These are phyloP conservation scores for Aromia moschata DNA, from an alignment of 2,888 invertebrate genomes.

Conservation along the genomic window DNA sequence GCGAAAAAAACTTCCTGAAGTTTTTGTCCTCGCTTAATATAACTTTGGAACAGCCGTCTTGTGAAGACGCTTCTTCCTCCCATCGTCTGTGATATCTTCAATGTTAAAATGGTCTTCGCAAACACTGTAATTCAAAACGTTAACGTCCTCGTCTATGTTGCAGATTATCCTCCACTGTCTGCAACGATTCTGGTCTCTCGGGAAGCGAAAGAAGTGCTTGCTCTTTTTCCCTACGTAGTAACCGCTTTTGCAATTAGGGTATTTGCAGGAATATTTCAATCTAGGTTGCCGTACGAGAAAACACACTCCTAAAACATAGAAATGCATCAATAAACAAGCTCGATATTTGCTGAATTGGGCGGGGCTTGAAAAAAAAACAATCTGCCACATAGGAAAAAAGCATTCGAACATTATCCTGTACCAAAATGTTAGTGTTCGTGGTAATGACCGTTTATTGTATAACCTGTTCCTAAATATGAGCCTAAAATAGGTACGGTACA, in stretches of 20 bases:
- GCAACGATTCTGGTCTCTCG: not conserved
- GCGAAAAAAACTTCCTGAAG: too few species aligned
- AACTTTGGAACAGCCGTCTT: not conserved
- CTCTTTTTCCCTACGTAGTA: not conserved
- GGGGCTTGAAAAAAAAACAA: too few species aligned
- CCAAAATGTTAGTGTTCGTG: too few species aligned
- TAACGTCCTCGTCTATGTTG: constrained; percentile 1
- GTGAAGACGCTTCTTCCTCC: not conserved
- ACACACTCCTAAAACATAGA: not conserved
- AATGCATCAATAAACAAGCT: too few species aligned
- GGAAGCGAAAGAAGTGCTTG: constrained; percentile 4
- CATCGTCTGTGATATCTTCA: not conserved
- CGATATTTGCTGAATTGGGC: too few species aligned
- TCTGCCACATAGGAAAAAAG: too few species aligned
- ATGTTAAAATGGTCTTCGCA: constrained; percentile 5
- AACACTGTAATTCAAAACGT: constrained; percentile 1
- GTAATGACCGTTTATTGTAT: too few species aligned
- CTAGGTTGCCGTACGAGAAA: not conserved
- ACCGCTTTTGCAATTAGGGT: constrained; percentile 2
- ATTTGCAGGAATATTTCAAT: constrained; percentile 7
- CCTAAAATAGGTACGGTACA: too few species aligned
- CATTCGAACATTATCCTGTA: too few species aligned
- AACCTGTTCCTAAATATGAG: too few species aligned
- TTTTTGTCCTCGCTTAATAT: too few species aligned
- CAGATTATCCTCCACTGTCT: constrained; percentile 1